These are phyloP conservation scores for Stomatorhinus ivindoensis DNA, from an alignment of 2,113 vertebrate genomes.

Conservation along the genomic window DNA sequence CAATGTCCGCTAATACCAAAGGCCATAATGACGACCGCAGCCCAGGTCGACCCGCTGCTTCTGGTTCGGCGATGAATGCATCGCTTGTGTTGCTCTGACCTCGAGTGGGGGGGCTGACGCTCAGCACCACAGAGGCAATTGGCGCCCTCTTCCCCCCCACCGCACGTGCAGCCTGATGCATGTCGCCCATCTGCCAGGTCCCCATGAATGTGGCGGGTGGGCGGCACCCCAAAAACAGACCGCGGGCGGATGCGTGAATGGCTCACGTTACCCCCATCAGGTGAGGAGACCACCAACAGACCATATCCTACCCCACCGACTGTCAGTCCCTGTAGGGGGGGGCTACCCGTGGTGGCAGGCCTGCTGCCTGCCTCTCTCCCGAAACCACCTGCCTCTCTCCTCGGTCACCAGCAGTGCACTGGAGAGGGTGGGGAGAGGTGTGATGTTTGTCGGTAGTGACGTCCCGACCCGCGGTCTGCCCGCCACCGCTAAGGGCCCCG, in stretches of 20 bases:
- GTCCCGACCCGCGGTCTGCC: background rate
- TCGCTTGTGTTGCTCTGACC: background rate
- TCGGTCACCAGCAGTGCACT: background rate
- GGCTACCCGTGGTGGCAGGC: background rate
- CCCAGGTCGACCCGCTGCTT: background rate
- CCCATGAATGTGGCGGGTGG: background rate
- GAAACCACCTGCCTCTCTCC: background rate
- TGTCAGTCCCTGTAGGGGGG: background rate
- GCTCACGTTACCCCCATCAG: background rate
- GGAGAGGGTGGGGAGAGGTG: background rate
- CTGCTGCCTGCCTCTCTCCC: background rate
- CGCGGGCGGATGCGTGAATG: background rate
- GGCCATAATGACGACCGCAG: slow-evolving; percentile 46
- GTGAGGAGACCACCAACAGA: background rate
- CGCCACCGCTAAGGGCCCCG: background rate
- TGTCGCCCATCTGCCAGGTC: background rate
- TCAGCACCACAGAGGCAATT: background rate
- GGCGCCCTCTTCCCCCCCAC: background rate
- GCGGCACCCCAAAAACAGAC: background rate
- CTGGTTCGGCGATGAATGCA: background rate
- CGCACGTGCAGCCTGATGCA: background rate
- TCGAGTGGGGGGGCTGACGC: background rate
- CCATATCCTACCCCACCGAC: background rate
- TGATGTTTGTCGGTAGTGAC: too few species aligned
- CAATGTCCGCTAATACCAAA: slow-evolving; percentile 56